phyloP scores from a whole-genome alignment of 2,888 invertebrate species.

The Carpatolechia fugitivella region DNA sequence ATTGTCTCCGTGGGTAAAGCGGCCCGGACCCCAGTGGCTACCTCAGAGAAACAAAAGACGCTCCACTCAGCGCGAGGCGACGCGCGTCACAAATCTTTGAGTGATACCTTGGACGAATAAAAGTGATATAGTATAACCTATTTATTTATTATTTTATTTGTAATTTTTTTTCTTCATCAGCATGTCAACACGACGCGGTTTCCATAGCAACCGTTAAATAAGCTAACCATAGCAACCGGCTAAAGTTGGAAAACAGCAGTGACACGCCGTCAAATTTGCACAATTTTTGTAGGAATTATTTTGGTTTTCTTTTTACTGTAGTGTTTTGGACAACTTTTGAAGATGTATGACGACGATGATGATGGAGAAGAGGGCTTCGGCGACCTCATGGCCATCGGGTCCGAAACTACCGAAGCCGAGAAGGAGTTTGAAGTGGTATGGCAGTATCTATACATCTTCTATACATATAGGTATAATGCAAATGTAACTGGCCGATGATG shows the following conservation, averaged over 20 bases:
- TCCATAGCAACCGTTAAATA: constrained; percentile 38
- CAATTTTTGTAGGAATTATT: constrained; percentile 33
- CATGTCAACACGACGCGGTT: constrained; percentile 31
- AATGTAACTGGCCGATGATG: too few species aligned
- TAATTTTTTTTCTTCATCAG: too few species aligned
- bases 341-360: constrained; percentile 32
- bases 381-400: constrained; percentile 48
- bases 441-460: too few species aligned
- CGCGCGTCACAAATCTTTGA: too few species aligned
- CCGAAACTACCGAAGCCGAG: constrained; percentile 68
- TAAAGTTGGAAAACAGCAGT: constrained; percentile 26
- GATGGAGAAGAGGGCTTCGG: constrained; percentile 59
- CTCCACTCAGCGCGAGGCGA: too few species aligned
- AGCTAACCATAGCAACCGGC: constrained; percentile 7
- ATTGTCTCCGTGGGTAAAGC: too few species aligned
- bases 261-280: constrained; percentile 24
- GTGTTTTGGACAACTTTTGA: constrained; percentile 19
- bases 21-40: too few species aligned
- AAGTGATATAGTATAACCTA: too few species aligned
- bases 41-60: too few species aligned
- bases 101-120: too few species aligned
- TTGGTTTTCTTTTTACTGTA: constrained; percentile 32
- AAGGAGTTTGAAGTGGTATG: constrained; percentile 61
- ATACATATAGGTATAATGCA: too few species aligned
- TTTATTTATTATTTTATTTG: too few species aligned